Percentiles rank a stretch among this genome's conserved stretches.
Evolutionary conservation across 2,797 vertebrate species (phyloP).

Genomic region (Gorsachius magnificus): DNA sequence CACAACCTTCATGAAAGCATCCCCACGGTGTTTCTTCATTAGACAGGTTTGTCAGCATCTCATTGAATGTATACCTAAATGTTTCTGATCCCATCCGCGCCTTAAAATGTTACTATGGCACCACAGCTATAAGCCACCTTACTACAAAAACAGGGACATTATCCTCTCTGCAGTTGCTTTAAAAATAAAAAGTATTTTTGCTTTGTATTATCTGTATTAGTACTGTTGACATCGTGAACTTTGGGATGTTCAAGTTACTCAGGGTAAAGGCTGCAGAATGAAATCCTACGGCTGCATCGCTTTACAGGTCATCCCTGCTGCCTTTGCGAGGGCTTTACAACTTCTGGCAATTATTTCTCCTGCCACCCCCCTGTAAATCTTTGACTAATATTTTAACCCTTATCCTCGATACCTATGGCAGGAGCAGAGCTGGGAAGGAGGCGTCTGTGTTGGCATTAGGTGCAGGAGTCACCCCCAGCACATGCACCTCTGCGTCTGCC

Average conservation of each 20-base stretch:
- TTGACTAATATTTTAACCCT: background rate
- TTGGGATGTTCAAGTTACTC: background rate
- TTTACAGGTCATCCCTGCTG: background rate
- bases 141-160: background rate
- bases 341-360: background rate
- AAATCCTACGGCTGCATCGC: background rate
- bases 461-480: background rate
- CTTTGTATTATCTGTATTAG: background rate
- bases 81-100: background rate
- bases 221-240: background rate
- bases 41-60: background rate
- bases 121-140: background rate
- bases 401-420: fast-evolving
- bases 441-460: background rate
- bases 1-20: background rate
- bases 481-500: background rate
- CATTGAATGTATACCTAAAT: background rate
- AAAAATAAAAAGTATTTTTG: background rate
- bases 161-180: background rate
- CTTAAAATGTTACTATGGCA: background rate
- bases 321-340: background rate
- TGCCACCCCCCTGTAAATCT: background rate
- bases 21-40: background rate
- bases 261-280: background rate
- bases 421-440: background rate